A percentile compares a stretch with the other conserved stretches of the same genome.
Conservation (phyloP, 2,888 invertebrate species). For the Pterostichus madidus region DNA sequence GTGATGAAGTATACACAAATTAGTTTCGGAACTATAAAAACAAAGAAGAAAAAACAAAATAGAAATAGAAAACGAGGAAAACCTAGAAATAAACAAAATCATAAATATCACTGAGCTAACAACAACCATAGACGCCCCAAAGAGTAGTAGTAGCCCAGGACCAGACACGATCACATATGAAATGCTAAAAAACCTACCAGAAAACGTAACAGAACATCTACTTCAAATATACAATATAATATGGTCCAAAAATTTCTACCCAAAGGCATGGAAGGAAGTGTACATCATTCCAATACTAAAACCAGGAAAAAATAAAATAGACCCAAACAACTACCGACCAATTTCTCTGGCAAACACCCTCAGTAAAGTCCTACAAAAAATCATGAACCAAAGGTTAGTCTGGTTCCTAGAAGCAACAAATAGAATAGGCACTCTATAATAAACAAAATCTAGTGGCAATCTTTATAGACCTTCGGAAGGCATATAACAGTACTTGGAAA, state of each 20-base stretch:
- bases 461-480: slow-evolving; percentile 39
- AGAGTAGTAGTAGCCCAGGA: slow-evolving; percentile 5
- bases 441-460: slow-evolving; percentile 49
- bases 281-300: slow-evolving; percentile 13
- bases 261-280: slow-evolving; percentile 9
- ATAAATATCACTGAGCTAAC: not conserved
- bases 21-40: slow-evolving; percentile 3
- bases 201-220: not conserved
- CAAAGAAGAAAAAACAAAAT: slow-evolving; percentile 21
- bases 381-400: slow-evolving; percentile 5
- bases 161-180: slow-evolving; percentile 13
- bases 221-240: slow-evolving; percentile 17
- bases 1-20: not conserved
- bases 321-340: slow-evolving; percentile 15
- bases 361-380: slow-evolving; percentile 33
- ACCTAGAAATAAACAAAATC: not conserved
- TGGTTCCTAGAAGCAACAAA: slow-evolving; percentile 36
- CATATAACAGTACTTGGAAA: slow-evolving; percentile 46
- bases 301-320: slow-evolving; percentile 10
- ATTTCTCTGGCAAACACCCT: slow-evolving; percentile 7
- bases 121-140: not conserved
- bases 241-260: slow-evolving; percentile 10
- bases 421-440: slow-evolving; percentile 14
- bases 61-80: not conserved
- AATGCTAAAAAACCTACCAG: slow-evolving; percentile 12